These are phyloP conservation scores for Tetragnatha versicolor DNA, from an alignment of 1,140 invertebrate genomes.

Conservation along the genomic window DNA sequence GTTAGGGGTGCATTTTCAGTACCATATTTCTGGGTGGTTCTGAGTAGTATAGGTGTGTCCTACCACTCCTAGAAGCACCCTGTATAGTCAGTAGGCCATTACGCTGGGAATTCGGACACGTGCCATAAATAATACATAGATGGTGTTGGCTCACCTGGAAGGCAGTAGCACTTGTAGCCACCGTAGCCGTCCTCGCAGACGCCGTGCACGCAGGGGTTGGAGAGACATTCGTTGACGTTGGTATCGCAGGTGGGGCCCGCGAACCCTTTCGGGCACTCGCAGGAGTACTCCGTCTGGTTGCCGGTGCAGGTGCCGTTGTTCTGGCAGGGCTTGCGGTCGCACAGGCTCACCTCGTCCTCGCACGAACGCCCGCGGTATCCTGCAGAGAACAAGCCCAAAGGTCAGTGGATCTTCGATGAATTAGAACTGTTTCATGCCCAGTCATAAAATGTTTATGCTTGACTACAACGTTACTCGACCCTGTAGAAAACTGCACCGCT, in stretches of 20 bases:
- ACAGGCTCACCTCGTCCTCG: constrained; percentile 58
- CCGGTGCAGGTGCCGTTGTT: constrained; percentile 64
- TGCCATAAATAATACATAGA: no score
- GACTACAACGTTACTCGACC: no score
- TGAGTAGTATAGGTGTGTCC: no score
- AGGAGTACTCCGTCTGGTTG: constrained; percentile 62
- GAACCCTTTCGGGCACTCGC: constrained; percentile 63
- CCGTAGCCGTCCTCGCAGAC: constrained; percentile 65
- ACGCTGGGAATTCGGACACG: no score
- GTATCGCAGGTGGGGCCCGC: constrained; percentile 63
- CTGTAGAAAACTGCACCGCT: no score
- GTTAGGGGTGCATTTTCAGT: no score
- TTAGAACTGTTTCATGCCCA: not conserved
- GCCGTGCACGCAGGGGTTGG: constrained; percentile 66
- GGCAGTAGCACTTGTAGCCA: constrained; percentile 65
- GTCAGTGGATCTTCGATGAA: not conserved
- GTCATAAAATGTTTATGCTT: no score
- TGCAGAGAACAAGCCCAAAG: constrained; percentile 52
- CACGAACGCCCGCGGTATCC: constrained; percentile 60
- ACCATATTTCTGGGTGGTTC: no score
- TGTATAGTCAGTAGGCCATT: no score
- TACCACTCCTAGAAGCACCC: no score
- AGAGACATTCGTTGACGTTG: constrained; percentile 64
- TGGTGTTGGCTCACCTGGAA: constrained; percentile 53
- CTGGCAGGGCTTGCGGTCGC: constrained; percentile 62